Base-by-base conservation (phyloP, 2,797 vertebrate species). In the Urophycis tenuis region DNA sequence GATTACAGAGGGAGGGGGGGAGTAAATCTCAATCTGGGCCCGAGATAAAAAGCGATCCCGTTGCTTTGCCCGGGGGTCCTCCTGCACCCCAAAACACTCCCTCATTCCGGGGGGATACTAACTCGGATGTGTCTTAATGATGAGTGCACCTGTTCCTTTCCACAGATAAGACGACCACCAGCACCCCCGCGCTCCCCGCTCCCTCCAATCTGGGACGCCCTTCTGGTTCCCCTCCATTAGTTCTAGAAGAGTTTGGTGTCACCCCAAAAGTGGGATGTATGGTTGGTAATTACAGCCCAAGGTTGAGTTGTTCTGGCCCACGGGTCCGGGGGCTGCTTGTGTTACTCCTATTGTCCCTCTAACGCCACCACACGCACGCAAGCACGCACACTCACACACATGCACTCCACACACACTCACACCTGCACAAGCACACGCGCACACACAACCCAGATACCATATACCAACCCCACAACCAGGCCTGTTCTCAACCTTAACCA, bases 221-320 rank as follows among this genome's bases (percentile, higher is more conserved):
- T 84, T 91, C 88, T 92, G 92, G 93, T 92, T 93, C 89, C 82
- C 86, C 85, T 82, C 90, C 88, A 93, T 92, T 92, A 90, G 89
- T 87, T 85, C 87, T 84, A 83, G 89, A 89, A 91, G 91, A 91
- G 89, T 89, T 87, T 85, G 83, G 88, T 92, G 93, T 94, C 92
- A 93, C 85, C 88, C 89, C 88, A 91, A 93, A 94, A 94, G 92
- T 93, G 90, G 92, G 90, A 94, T 94, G 93, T 93, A 94, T 93
- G 91, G 93, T 91, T 91, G 83, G 91, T 93, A 93, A 93, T 93
- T 94, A 94, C 89, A 82, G 89, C 83, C 90, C 88, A 88, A 89
- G 90, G 91, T 90, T 89, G 91, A 90, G 87, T 85, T 91, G 92
- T 93, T 94, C 92, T 91, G 90, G 88, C 84, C 84, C 83, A 93